Evolutionary conservation across 1,140 invertebrate genomes (phyloP), one percentile per base, ranked within the genome.

Genomic region (Drosophila tristis): DNA sequence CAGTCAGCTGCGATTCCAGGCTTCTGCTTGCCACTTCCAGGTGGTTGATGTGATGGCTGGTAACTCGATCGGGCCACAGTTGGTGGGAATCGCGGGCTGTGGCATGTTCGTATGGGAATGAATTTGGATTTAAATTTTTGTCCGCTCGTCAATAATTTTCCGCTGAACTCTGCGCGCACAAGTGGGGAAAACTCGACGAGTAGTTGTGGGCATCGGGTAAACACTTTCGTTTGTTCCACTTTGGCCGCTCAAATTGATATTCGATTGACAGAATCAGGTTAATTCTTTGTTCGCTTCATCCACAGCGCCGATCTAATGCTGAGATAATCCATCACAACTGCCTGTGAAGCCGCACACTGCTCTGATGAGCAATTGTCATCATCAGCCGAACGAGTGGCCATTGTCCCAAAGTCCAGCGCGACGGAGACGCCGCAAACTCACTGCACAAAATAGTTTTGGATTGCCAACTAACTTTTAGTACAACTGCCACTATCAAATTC

Each of bases 201-300:
- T 51, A 51, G 57, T 57, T 56, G 45, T 64, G 29, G 42, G 47
- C 53, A 13, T 47, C 31, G 70, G 29, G 72, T 66, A 75, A 75
- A 75, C 73, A 76, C 73, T 76, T 76, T 75, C 72, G 49, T 64
- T 61, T 68, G 73, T 43, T 16, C 74, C 42, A 76, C 73, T 76
- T 76, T 45, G 73, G 50, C 63, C 26, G 49, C 56, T 76, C 73
- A 55, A 76, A 67, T 76, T 76, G 63, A 75, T 56, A 58, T 42
- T 47, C 64, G 55, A 76, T 49, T 75, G 82, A 89, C 82, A 82
- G 63, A 79, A 72, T 84, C 55, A 64, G 79, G 84, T 84, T 89
- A 79, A 79, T 79, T 84, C 82, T 84, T 87, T 89, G 82, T 87
- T 72, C 44, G 42, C 39, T 56, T 57, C 55, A 58, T 42, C 54